Evolutionary conservation across 1,140 invertebrate genomes (phyloP), one percentile per base, ranked within the genome.

Genomic region (Kradibia gibbosae): DNA sequence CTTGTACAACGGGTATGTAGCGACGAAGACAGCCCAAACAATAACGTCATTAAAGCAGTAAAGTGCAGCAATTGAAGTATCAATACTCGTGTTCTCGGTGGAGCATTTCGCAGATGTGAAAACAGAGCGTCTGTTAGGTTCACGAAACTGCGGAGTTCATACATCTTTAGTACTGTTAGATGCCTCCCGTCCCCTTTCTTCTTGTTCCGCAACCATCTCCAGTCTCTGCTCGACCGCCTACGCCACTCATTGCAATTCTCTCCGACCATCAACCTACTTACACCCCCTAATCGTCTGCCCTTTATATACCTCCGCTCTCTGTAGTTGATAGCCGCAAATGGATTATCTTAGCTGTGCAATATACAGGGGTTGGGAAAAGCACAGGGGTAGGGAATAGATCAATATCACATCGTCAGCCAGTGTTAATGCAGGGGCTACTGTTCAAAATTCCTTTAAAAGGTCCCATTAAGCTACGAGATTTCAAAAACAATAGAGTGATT

Each of bases 1-100:
- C 11, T 36, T 65, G 15, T 45, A n/a, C 25, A 4, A 20, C 28
- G 57, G 2, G 31, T 70, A 20, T 67, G 20, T 3, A 31, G n/a
- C 3, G 36, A 50, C 10, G 4, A 72, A 79, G 53, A 72, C 65
- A 67, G 55, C 15, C 39, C 62, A 71, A 67, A 67, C 71, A 80
- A 65, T 65, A 80, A 74, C 78, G 42, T 74, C 55, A 65, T 80
- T 80, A 80, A 80, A 45, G 42, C 57, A 25, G 55, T 17, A 53
- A 79, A 74, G 78, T 65, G 42, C 57, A 36, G 55, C 62, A 74
- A 80, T 80, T 80, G 39, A 80, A 73, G 67, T 80, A 80, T 73
- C 70, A 80, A 73, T 72, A 80, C 57, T 73, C 36, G 34, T 34
- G 77, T 72, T 71, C 42, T 36, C 28, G 57, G 31, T 25, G 2